Evolutionary conservation across 2,113 vertebrate species (phyloP).

Genomic region (Okapia johnstoni): DNA sequence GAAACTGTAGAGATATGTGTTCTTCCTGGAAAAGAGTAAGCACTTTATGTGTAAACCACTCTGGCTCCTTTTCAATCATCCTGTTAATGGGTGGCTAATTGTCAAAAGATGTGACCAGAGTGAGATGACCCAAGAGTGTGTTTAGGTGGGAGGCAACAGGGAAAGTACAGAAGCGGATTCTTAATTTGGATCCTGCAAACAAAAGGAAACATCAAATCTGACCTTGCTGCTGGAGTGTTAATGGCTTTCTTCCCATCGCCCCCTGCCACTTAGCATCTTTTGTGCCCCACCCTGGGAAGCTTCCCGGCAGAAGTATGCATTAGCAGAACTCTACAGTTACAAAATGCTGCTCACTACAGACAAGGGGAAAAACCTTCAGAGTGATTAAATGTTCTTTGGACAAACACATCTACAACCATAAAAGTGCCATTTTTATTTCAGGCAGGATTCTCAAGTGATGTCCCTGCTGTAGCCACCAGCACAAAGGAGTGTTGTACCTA

Average conservation of each 20-base stretch:
- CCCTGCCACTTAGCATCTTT: constrained; percentile 82
- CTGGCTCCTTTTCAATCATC: constrained; percentile 82
- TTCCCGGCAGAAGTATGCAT: constrained; percentile 84
- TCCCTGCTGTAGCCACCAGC: not conserved
- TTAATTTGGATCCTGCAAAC: constrained; percentile 86
- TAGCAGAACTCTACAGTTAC: constrained; percentile 81
- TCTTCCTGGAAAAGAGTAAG: constrained; percentile 80
- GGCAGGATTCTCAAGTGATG: constrained; percentile 38
- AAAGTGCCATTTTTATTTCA: constrained; percentile 70
- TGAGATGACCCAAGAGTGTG: constrained; percentile 82
- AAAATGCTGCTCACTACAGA: constrained; percentile 72
- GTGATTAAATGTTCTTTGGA: constrained; percentile 80
- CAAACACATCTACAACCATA: constrained; percentile 70
- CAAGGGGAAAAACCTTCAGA: constrained; percentile 67
- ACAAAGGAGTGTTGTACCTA: constrained; percentile 10
- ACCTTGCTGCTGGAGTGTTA: constrained; percentile 87
- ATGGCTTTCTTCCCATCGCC: constrained; percentile 83
- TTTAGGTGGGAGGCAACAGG: constrained; percentile 80
- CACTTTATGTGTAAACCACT: constrained; percentile 77
- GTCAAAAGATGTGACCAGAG: constrained; percentile 80
- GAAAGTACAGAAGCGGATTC: constrained; percentile 78
- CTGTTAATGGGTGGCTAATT: constrained; percentile 87
- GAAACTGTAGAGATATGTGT: constrained; percentile 77
- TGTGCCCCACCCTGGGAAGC: constrained; percentile 80
- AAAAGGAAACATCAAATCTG: constrained; percentile 86